These are phyloP conservation scores for Tortricodes alternella DNA, from an alignment of 2,888 invertebrate genomes.

Conservation along the genomic window DNA sequence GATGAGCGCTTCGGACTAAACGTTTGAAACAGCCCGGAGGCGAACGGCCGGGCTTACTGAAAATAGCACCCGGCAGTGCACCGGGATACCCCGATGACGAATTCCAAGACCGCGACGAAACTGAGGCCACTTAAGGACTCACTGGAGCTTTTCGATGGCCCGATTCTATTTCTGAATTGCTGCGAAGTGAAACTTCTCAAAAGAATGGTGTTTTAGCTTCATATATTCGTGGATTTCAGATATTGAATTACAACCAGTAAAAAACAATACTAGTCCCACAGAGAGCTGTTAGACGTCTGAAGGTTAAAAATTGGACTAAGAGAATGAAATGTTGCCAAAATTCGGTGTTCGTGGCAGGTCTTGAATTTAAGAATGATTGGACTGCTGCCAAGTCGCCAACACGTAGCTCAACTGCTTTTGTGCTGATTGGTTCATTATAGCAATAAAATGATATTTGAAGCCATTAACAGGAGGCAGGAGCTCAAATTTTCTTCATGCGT, in stretches of 20 bases:
- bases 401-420: slow-evolving; percentile 22
- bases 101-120: slow-evolving; percentile 52
- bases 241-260: slow-evolving; percentile 22
- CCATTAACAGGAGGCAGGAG: neutral
- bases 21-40: slow-evolving; percentile 67
- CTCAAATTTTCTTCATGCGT: neutral
- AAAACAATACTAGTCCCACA: slow-evolving; percentile 38
- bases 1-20: slow-evolving; percentile 66
- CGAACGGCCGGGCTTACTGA: slow-evolving; percentile 71
- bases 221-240: slow-evolving; percentile 18
- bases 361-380: slow-evolving; percentile 65
- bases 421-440: slow-evolving; percentile 12
- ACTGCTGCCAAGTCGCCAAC: slow-evolving; percentile 62
- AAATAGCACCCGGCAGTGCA: slow-evolving; percentile 81
- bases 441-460: slow-evolving; percentile 11
- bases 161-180: slow-evolving; percentile 45
- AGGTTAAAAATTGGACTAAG: slow-evolving; percentile 65
- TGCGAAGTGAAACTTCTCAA: slow-evolving; percentile 19
- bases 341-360: slow-evolving; percentile 53
- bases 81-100: slow-evolving; percentile 72
- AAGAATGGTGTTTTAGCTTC: neutral
- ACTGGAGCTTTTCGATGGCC: slow-evolving; percentile 2
- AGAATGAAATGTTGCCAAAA: slow-evolving; percentile 67
- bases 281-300: slow-evolving; percentile 57
- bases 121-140: slow-evolving; percentile 44